phyloP scores from a whole-genome alignment of 2,888 invertebrate species.

The Strigamia crassipes region DNA sequence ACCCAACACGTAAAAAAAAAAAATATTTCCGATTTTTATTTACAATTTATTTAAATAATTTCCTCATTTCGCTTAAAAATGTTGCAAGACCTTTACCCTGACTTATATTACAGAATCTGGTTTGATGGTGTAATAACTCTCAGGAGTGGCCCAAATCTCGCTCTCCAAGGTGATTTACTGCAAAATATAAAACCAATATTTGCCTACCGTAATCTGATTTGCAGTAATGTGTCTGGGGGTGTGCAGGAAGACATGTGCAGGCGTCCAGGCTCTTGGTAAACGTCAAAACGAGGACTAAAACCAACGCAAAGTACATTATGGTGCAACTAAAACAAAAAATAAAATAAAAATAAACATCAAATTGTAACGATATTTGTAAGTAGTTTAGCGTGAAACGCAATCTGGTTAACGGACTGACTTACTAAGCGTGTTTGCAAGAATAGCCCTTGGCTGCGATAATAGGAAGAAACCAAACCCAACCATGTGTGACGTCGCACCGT shows the following conservation, averaged over 20 bases:
- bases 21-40: too few species aligned
- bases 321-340: neutral
- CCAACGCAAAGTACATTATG: neutral
- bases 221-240: constrained; percentile 25
- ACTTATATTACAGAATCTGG: neutral
- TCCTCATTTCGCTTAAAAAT: too few species aligned
- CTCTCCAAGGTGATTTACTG: neutral
- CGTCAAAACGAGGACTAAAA: neutral
- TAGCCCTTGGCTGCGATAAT: neutral
- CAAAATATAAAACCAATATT: neutral
- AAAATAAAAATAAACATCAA: neutral
- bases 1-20: too few species aligned
- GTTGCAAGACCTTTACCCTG: too few species aligned
- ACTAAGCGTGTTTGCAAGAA: neutral
- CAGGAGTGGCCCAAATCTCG: neutral
- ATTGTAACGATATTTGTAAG: neutral
- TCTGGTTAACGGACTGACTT: neutral
- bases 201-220: neutral
- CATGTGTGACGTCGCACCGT: neutral
- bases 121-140: neutral
- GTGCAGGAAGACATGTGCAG: neutral
- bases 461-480: neutral
- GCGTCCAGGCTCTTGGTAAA: neutral
- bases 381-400: neutral
- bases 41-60: too few species aligned